Conservation (phyloP, 2,888 invertebrate species). For the Axea sp. region DNA sequence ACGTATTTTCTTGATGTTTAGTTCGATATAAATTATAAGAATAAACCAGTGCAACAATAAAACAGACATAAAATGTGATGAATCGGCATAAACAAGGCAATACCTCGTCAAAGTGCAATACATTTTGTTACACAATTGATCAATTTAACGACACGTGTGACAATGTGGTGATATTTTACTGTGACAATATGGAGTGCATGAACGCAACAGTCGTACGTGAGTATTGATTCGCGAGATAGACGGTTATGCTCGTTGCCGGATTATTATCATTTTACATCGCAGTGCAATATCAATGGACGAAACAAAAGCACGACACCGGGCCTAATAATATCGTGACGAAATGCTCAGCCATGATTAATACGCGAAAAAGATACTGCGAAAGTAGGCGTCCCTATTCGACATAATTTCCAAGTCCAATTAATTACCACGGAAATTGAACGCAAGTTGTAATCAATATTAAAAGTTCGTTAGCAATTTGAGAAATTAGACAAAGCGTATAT, state of each 20-base stretch:
- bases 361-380: constrained; percentile 20
- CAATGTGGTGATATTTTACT: constrained; percentile 50
- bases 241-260: constrained; percentile 63
- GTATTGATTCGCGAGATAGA: constrained; percentile 67
- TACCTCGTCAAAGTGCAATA: constrained; percentile 36
- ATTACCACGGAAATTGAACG: too few species aligned
- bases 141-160: constrained; percentile 53
- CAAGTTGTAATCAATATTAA: neutral
- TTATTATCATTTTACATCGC: constrained; percentile 66
- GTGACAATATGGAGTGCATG: constrained; percentile 52
- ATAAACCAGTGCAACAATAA: too few species aligned
- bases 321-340: constrained; percentile 62
- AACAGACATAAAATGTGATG: too few species aligned
- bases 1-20: too few species aligned
- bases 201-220: constrained; percentile 55
- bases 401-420: too few species aligned
- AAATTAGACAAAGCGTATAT: too few species aligned
- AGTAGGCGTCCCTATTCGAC: too few species aligned
- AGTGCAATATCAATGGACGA: constrained; percentile 51
- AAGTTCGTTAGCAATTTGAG: constrained; percentile 1
- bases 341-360: constrained; percentile 53
- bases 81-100: too few species aligned
- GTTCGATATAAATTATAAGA: too few species aligned
- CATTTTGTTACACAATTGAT: constrained; percentile 51
- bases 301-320: constrained; percentile 64